Conservation (phyloP, 1,140 invertebrate species). For the Cecropterus lyciades region DNA sequence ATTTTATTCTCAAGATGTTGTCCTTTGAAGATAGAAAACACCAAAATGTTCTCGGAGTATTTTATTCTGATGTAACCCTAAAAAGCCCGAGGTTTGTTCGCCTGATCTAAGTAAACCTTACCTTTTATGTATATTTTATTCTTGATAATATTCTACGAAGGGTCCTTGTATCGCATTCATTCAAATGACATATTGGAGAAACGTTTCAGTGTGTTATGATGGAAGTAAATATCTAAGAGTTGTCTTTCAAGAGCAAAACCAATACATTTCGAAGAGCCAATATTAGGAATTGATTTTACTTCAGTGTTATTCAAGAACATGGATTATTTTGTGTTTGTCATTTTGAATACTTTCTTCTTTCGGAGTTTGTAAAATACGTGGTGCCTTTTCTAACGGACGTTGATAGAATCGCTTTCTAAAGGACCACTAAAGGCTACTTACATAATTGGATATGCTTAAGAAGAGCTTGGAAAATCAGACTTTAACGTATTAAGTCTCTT, state of each 20-base stretch:
- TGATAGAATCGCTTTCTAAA: constrained; percentile 27
- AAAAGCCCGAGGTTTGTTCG: constrained; percentile 56
- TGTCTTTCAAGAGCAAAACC: constrained; percentile 65
- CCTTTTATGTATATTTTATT: constrained; percentile 81
- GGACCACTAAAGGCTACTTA: constrained; percentile 30
- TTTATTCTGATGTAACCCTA: constrained; percentile 37
- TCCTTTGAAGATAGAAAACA: constrained; percentile 24
- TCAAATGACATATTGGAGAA: constrained; percentile 78
- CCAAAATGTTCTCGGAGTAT: constrained; percentile 30
- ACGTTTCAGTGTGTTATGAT: constrained; percentile 71
- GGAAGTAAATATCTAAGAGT: constrained; percentile 59
- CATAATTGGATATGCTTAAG: constrained; percentile 34
- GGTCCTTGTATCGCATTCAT: constrained; percentile 71
- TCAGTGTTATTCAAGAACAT: constrained; percentile 44
- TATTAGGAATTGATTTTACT: constrained; percentile 62
- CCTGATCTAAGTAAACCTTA: constrained; percentile 73
- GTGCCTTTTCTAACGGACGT: constrained; percentile 17
- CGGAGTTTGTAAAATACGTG: constrained; percentile 20
- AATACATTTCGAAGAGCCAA: constrained; percentile 63
- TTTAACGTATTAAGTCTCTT: constrained; percentile 20
- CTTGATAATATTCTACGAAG: constrained; percentile 74
- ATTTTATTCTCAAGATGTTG: constrained; percentile 8
- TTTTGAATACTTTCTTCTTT: constrained; percentile 26
- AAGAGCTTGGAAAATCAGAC: constrained; percentile 26
- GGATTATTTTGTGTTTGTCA: constrained; percentile 13